Conservation (phyloP, 2,888 invertebrate species). For the Leptarthrus brevirostris region DNA sequence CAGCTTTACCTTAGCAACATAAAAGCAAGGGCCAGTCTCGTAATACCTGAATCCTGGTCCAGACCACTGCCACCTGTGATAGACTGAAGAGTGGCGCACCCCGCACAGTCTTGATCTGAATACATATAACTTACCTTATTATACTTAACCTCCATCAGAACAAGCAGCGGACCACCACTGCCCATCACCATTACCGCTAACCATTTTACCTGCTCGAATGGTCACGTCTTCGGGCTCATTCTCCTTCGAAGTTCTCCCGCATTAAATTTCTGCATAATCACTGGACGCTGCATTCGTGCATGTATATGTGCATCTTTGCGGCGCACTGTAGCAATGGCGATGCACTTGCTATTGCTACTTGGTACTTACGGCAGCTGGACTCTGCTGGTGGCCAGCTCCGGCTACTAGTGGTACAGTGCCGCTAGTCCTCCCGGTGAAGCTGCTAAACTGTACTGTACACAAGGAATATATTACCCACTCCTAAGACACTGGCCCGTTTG, state of each 20-base stretch:
- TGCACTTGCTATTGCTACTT: conserved; percentile 49
- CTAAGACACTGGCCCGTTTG: conserved; percentile 42
- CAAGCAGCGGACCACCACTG: conserved; percentile 46
- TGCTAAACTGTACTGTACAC: conserved; percentile 52
- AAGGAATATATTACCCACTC: conserved; percentile 54
- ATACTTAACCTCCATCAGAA: conserved; percentile 52
- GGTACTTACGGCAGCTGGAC: conserved; percentile 42
- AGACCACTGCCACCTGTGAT: background rate
- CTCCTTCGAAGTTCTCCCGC: conserved; percentile 52
- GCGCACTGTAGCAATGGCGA: conserved; percentile 13
- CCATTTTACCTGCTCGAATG: conserved; percentile 54
- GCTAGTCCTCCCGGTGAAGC: conserved; percentile 49
- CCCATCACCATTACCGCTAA: conserved; percentile 48
- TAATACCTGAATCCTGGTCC: background rate
- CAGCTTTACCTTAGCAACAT: conserved; percentile 1
- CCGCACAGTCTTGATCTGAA: conserved; percentile 43
- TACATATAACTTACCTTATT: conserved; percentile 50
- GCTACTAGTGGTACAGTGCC: conserved; percentile 41
- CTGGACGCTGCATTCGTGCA: conserved; percentile 50
- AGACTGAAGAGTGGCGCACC: conserved; percentile 15
- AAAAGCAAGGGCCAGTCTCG: background rate
- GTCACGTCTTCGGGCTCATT: conserved; percentile 53
- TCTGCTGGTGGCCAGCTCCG: conserved; percentile 25
- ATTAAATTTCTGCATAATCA: conserved; percentile 54
- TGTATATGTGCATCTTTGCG: conserved; percentile 40